Base-by-base conservation (phyloP, 2,797 vertebrate species). In the Parauchenoglanis punctatus region DNA sequence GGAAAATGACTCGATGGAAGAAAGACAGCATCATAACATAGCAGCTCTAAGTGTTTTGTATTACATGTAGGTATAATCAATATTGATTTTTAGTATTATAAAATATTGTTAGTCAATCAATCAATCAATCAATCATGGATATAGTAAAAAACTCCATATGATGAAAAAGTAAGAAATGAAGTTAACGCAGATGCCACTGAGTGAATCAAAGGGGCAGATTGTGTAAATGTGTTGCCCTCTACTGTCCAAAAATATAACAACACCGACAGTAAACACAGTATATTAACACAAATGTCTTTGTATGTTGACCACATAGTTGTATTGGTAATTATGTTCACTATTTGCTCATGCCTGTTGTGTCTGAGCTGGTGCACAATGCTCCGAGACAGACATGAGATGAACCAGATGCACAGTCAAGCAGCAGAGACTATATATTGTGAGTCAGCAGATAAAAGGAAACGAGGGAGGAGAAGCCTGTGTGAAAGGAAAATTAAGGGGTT, bases 401-500 rank as follows among this genome's bases (percentile, higher is more conserved):
- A 87, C 54, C 86, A 83, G 72, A 70, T 63, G 70, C 35, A 17
- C 78, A 63, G 81, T 44, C 65, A 70, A 80, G 85, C 87, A 83
- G 49, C 81, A 88, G 40, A 77, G 84, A 85, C 72, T n/a, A 63
- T 85, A 86, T 90, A 65, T 84, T 65, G 44, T 25, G 77, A 88
- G 85, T 77, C 78, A 20, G 46, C 67, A 86, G 80, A 88, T 89
- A 81, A 89, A 90, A 92, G 91, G 82, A 85, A 54, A 76, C 87
- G 85, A 84, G 70, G 68, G 44, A 35, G 35, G 12, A 61, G 44
- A 67, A 23, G 4, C 15, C 44, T 31, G 63, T 35, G 82, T 23
- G 58, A 63, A 46, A 82, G 83, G 87, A 81, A 90, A 52, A 85
- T 56, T 82, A 86, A 70, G 44, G 65, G 84, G 28, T 73, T 88